These are phyloP conservation scores for Bombus vancouverensis DNA, from an alignment of 1,140 invertebrate genomes.

Conservation along the genomic window DNA sequence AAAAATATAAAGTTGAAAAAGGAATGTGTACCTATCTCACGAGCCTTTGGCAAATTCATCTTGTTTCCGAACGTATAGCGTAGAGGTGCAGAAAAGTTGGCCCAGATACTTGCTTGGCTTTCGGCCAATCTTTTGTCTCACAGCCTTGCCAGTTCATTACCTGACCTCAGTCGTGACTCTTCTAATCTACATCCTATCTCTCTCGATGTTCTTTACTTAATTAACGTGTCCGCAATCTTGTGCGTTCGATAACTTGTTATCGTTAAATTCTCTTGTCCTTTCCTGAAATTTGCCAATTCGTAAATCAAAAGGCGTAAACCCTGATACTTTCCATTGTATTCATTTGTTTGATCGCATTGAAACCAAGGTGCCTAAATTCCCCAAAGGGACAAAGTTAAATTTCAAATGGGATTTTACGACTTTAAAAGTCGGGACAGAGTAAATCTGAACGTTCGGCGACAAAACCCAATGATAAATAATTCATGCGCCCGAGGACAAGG, in stretches of 20 bases:
- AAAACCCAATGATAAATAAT: constrained; percentile 17
- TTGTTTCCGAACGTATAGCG: constrained; percentile 18
- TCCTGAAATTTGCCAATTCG: neutral
- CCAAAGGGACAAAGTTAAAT: neutral
- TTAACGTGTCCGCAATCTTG: constrained; percentile 43
- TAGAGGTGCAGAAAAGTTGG: constrained; percentile 47
- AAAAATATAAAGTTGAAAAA: neutral
- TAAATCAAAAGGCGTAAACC: neutral
- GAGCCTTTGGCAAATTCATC: constrained; percentile 32
- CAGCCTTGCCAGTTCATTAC: constrained; percentile 29
- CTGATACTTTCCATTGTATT: constrained; percentile 3
- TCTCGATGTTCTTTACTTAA: constrained; percentile 53
- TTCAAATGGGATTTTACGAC: neutral
- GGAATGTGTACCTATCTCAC: neutral
- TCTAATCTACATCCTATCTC: neutral
- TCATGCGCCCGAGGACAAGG: neutral
- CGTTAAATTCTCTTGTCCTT: neutral
- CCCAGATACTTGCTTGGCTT: constrained; percentile 62
- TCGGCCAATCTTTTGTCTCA: constrained; percentile 58
- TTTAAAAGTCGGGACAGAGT: neutral
- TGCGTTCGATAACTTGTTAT: constrained; percentile 26
- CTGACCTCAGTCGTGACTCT: neutral
- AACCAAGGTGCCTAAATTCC: neutral
- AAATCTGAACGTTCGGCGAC: neutral
- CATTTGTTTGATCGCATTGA: neutral